Conservation (phyloP, 2,888 invertebrate species). For the Latrodectus elegans region DNA sequence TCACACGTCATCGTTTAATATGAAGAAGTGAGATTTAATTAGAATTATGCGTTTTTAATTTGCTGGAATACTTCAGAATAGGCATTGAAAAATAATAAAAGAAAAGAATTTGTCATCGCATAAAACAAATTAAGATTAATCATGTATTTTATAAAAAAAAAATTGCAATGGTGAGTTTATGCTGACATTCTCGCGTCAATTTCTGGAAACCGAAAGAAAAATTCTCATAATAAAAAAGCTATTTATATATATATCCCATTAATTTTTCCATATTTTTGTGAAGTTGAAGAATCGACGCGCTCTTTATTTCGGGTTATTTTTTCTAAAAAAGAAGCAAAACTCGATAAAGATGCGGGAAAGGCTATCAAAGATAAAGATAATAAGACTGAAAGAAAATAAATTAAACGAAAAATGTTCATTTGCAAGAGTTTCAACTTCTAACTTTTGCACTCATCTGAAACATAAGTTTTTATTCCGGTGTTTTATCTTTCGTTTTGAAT, state of each 20-base stretch:
- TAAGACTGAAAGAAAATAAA: not conserved
- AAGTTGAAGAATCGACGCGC: not conserved
- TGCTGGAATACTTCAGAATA: not conserved
- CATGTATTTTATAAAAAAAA: constrained; percentile 24
- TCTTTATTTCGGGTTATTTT: not conserved
- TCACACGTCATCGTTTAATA: too few relatives aligned
- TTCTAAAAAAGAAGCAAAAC: not conserved
- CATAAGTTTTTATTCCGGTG: not conserved
- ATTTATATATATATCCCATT: not conserved
- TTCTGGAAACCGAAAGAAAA: not conserved
- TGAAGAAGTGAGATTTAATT: constrained; percentile 22
- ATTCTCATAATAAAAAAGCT: not conserved
- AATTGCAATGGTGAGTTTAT: constrained; percentile 5
- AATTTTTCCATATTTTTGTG: not conserved
- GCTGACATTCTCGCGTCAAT: not conserved
- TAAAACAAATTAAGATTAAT: constrained; percentile 34
- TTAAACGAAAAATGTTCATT: not conserved
- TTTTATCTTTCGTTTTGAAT: not conserved
- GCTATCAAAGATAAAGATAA: not conserved
- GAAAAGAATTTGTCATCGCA: constrained; percentile 8
- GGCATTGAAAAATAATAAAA: not conserved
- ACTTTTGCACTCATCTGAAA: not conserved
- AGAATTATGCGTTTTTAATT: constrained; percentile 34
- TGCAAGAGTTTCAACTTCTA: not conserved
- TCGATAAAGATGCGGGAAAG: not conserved